Evolutionary conservation across 2,113 vertebrate genomes (phyloP).

Genomic region (Elgaria multicarinata): DNA sequence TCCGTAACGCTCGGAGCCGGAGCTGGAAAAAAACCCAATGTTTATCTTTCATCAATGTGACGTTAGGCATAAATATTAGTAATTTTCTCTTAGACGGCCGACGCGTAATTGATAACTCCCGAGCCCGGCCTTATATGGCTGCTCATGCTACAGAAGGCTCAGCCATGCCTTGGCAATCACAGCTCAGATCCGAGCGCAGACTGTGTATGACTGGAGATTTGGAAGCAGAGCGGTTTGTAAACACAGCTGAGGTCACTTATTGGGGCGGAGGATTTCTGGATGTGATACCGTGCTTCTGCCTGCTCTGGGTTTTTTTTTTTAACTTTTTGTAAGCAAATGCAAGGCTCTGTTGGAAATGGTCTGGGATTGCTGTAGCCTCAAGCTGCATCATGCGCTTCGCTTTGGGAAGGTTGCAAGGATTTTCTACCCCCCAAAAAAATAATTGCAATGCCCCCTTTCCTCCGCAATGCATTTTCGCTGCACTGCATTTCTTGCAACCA

Average conservation of each 20-base stretch:
- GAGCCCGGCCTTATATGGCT: not conserved
- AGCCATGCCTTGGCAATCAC: constrained; percentile 14
- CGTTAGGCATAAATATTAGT: not conserved
- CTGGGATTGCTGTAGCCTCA: not conserved
- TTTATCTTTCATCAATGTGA: not conserved
- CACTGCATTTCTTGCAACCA: not conserved
- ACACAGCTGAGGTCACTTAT: not conserved
- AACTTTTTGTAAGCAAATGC: not conserved
- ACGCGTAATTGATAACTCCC: not conserved
- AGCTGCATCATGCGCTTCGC: not conserved
- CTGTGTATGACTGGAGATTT: constrained; percentile 26
- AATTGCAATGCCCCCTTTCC: not conserved
- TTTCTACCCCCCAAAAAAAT: not conserved
- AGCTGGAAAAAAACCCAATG: not conserved
- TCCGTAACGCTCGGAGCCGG: not conserved
- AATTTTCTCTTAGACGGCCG: not conserved
- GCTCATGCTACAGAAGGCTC: not conserved
- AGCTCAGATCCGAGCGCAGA: constrained; percentile 37
- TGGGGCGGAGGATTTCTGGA: not conserved
- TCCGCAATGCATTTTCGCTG: not conserved
- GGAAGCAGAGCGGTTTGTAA: not conserved
- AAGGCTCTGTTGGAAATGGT: not conserved
- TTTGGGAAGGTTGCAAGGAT: not conserved
- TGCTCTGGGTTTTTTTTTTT: not conserved
- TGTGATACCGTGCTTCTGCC: not conserved